Conservation (phyloP, 2,888 invertebrate genomes). For the Polydrusus cervinus region DNA sequence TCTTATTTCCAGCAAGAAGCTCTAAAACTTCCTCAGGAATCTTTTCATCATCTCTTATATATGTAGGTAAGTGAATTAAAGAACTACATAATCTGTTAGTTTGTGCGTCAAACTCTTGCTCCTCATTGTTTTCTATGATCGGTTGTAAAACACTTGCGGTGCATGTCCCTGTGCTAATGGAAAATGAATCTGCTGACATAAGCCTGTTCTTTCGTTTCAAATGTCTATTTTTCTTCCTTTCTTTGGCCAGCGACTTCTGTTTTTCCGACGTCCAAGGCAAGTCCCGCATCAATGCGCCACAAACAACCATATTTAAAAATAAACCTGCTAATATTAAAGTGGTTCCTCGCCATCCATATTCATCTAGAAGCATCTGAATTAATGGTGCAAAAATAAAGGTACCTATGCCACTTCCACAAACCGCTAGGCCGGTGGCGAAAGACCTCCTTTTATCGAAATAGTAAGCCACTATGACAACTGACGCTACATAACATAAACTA, state of each 20-base stretch:
- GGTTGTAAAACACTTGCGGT: constrained; percentile 76
- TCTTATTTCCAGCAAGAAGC: constrained; percentile 79
- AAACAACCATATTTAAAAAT: constrained; percentile 87
- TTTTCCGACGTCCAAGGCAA: constrained; percentile 79
- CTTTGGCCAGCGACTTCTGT: constrained; percentile 77
- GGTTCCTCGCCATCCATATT: constrained; percentile 90
- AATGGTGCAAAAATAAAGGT: constrained; percentile 91
- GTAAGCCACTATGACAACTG: constrained; percentile 92
- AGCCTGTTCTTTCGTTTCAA: constrained; percentile 74
- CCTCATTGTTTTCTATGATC: constrained; percentile 69
- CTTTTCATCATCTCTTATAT: constrained; percentile 84
- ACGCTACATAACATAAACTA: constrained; percentile 91
- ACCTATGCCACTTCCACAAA: constrained; percentile 91
- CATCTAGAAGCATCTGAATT: constrained; percentile 81
- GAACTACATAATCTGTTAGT: constrained; percentile 81
- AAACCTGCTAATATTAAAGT: constrained; percentile 86
- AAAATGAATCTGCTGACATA: constrained; percentile 82
- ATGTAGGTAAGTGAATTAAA: constrained; percentile 90
- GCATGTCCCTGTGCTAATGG: constrained; percentile 80
- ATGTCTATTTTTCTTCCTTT: constrained; percentile 77
- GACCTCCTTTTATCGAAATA: constrained; percentile 90
- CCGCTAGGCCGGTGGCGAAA: constrained; percentile 89
- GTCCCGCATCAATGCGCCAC: constrained; percentile 88
- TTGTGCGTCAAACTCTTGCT: constrained; percentile 63
- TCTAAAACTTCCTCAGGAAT: constrained; percentile 86